Evolutionary conservation across 92 coral and sea anemone species (phyloP), one percentile per base, ranked within the genome.

Genomic region (Virgularia gustaviana): DNA sequence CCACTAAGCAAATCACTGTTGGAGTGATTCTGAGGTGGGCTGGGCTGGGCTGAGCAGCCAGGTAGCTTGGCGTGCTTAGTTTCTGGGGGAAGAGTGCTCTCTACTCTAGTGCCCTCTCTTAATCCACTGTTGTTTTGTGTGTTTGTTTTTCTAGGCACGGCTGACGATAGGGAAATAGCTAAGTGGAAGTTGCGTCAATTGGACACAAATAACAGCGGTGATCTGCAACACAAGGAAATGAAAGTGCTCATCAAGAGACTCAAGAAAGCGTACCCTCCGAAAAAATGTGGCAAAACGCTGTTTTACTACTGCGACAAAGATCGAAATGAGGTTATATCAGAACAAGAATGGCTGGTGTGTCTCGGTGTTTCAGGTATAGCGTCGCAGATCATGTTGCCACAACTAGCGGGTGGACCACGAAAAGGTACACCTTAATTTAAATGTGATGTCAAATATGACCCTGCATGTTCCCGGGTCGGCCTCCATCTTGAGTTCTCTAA

Each of bases 211-310:
- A 89, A 87, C 16, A 79, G 86, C 57, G 85, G 85, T 36, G 60
- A 83, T 65, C 72, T 92, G 51, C 85, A 89, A 20, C 70, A 60
- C 49, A 70, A 64, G 32, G 98, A 92, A 45, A 57, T 92, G 4
- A 85, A 87, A 25, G 70, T 64, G 11, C 84, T 92, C 36, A 79
- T 89, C 0, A 91, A 84, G 62, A 81, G 43, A 49, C 77, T 95
- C 0, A 92, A 89, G 58, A 85, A 83, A 54, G 53, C 87, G 38
- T 74, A 89, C 27, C 81, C 76, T 27, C 96, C 96, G n/a, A 92
- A 83, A 70, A 92, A 92, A 54, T 92, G 98, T 63, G 90, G 98
- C 71, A 90, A 90, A 29, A 89, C 96, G 6, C 86, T 92, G 70
- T 77, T 92, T 22, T 85, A 73, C 2, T 89, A 84, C 75, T 92